Conservation (phyloP, 2,797 vertebrate species). For the Oryzias dopingdopingensis region DNA sequence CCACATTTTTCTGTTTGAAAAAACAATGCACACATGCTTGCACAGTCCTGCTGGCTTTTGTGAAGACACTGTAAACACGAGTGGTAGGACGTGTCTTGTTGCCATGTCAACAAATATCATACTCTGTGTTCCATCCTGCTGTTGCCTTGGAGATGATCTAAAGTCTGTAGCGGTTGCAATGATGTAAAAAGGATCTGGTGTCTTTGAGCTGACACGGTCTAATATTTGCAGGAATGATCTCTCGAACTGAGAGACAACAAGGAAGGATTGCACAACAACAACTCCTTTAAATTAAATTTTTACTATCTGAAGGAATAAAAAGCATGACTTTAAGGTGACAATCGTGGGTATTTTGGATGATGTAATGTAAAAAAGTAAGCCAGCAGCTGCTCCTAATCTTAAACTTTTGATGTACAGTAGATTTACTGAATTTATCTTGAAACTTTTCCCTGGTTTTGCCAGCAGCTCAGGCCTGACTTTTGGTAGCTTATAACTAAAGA, state of each 20-base stretch:
- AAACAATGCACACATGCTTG: slow-evolving; percentile 13
- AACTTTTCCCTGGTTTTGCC: too few species aligned
- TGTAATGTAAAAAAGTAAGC: too few species aligned
- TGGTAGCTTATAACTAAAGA: too few species aligned
- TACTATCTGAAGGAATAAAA: too few species aligned
- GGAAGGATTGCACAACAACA: not conserved
- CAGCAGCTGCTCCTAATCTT: too few species aligned
- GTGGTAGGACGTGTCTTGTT: slow-evolving; percentile 70
- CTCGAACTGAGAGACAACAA: not conserved
- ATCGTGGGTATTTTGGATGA: too few species aligned
- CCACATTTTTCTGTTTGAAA: slow-evolving; percentile 1
- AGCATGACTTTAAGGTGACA: too few species aligned
- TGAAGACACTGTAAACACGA: slow-evolving; percentile 38
- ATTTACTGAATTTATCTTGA: too few species aligned
- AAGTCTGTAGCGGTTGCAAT: slow-evolving; percentile 52
- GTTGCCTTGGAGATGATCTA: slow-evolving; percentile 85
- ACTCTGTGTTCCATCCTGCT: slow-evolving; percentile 61
- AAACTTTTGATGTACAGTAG: too few species aligned
- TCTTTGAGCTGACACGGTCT: slow-evolving; percentile 41
- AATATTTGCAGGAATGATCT: slow-evolving; percentile 30
- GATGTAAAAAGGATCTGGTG: slow-evolving; percentile 53
- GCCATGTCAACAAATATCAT: slow-evolving; percentile 78
- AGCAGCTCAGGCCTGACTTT: too few species aligned
- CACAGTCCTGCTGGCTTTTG: slow-evolving; percentile 27
- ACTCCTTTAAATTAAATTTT: too few species aligned